These are phyloP conservation scores for Tryphoninae sp. DNA, from an alignment of 2,888 invertebrate species.

Conservation along the genomic window DNA sequence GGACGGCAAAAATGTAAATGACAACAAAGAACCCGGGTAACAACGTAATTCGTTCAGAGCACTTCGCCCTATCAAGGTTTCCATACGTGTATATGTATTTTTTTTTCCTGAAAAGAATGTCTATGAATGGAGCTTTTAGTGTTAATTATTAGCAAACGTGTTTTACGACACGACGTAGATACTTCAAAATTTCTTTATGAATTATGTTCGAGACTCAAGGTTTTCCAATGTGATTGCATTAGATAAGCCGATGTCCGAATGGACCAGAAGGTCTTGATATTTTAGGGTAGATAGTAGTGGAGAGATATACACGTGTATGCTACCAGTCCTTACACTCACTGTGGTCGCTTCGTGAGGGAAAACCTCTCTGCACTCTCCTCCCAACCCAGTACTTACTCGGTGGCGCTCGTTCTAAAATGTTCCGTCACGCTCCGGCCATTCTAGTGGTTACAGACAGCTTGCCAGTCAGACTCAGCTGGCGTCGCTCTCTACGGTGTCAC, in stretches of 20 bases:
- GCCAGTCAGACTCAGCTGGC: constrained; percentile 56
- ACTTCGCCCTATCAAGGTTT: too few relatives aligned
- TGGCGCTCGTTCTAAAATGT: constrained; percentile 5
- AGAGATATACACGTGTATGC: constrained; percentile 23
- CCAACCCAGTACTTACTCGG: background rate
- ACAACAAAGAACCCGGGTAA: too few relatives aligned
- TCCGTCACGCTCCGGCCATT: constrained; percentile 42
- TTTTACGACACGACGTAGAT: background rate
- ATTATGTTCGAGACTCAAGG: background rate
- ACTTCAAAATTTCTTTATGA: constrained; percentile 14
- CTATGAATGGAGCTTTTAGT: background rate
- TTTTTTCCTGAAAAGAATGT: too few relatives aligned
- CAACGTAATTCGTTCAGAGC: too few relatives aligned
- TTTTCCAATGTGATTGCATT: constrained; percentile 9
- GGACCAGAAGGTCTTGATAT: constrained; percentile 23
- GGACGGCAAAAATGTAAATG: background rate
- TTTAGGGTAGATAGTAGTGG: constrained; percentile 37
- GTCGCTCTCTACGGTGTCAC: constrained; percentile 36
- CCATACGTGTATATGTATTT: too few relatives aligned
- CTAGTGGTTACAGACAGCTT: constrained; percentile 57
- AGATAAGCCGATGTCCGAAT: constrained; percentile 32
- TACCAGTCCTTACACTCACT: constrained; percentile 12
- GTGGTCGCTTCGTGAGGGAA: constrained; percentile 30
- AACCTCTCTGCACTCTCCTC: constrained; percentile 11
- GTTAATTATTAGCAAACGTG: background rate